Base-by-base conservation (phyloP, 2,797 vertebrate genomes). In the Scleropages formosus region DNA sequence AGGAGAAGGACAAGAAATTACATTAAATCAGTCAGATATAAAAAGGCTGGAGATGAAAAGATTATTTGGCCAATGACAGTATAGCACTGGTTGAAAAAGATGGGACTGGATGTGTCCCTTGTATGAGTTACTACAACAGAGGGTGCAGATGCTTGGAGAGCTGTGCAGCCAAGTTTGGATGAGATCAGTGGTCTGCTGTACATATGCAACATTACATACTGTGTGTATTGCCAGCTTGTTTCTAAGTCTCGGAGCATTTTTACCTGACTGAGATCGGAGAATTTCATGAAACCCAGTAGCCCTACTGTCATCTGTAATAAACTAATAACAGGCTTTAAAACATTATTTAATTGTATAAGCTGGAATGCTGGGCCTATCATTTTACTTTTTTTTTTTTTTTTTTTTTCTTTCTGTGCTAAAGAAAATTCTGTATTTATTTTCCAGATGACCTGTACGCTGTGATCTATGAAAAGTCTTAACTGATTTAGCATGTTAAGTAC, bases 361-460 rank as follows among this genome's bases (percentile, higher is more conserved):
- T 68, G 22, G 27, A 46, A 63, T 76, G 76, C 49, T 59, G 16
- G n/a, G 46, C 66, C 66, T 44, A 75, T 78, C 77, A 70, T 62
- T 76, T 72, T 80, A 82, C 78, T 76, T 77, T n/a, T n/a, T n/a
- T n/a, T n/a, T n/a, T n/a, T n/a, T 77, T 73, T 80, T 80, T 81
- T 82, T 56, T 70, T n/a, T 77, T 73, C 80, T 80, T 81, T 82
- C 56, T 70, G 61, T 69, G 39, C 51, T 9, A 4, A 39, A 76
- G 16, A 4, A 26, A 39, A 18, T 59, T 51, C 67, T 72, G 47
- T 56, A 51, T 62, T 73, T 82, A 65, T 80, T 79, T 82, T 78
- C 70, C 51, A 58, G 73, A 72, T 77, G 61, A 75, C 76, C 69
- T 73, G 49, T 67, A 78, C 71, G 64, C 73, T 73, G 62, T 53